Evolutionary conservation across 2,797 vertebrate genomes (phyloP), one percentile per base, ranked within the genome.

Genomic region (Sus cebifrons): DNA sequence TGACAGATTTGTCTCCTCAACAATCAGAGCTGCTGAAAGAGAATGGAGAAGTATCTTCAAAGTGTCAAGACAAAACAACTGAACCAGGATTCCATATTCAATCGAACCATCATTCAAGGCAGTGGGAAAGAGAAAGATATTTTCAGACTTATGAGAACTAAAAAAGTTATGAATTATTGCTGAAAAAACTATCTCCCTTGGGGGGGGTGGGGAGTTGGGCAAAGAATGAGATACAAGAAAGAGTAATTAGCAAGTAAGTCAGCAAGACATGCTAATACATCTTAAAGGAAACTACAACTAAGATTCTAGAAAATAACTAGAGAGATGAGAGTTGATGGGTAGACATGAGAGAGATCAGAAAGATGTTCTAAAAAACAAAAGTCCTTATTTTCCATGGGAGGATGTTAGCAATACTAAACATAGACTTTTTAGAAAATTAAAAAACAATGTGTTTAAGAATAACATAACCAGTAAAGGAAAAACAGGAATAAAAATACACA

Each of bases 341-440:
- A 68, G 25, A 49, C 49, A 83, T 62, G 21, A 82, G 36, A 89
- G 25, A 71, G 15, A 52, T 36, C n/a, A 29, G 9, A 96, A 71
- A 6, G 13, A 83, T 44, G 12, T 54, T 70, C 84, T 60, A 60
- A 89, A 95, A 52, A 52, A 21, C 16, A 73, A 18, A 78, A 71
- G 44, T 68, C 36, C 21, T 91, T 74, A 18, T 60, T 32, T 85
- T 92, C 23, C 25, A 52, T 25, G 36, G 3, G 10, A 95, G 18
- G 29, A 75, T 32, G 6, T 52, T 20, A 68, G 25, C 62, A 77
- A 71, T 81, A 71, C 17, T 62, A 87, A 52, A 13, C 20, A 32
- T 15, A 92, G 64, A 44, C 1, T 25, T 67, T 91, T 91, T 71
- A 86, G 68, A 95, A 95, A 96, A 89, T 52, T 29, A 25, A 62